Evolutionary conservation across 2,797 vertebrate species (phyloP).

Genomic region (Sitta carolinensis): DNA sequence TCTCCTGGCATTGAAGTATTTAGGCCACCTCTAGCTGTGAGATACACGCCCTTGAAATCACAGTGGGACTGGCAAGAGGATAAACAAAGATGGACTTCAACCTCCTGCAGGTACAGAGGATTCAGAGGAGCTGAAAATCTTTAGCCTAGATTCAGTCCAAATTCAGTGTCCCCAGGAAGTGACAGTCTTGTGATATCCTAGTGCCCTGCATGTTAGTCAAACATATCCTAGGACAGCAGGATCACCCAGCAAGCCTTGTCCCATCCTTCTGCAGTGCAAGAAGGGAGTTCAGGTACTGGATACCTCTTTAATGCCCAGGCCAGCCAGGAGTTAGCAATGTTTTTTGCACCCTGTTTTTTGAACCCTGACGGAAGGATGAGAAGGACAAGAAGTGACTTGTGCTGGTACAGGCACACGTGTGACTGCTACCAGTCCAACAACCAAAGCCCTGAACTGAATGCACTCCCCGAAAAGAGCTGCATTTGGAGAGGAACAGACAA

Average conservation of each 20-base stretch:
- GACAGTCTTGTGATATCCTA: background rate
- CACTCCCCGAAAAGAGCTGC: background rate
- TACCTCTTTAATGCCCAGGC: background rate
- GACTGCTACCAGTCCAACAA: background rate
- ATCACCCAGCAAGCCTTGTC: background rate
- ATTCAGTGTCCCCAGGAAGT: background rate
- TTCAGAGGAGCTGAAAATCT: background rate
- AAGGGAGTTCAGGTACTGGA: background rate
- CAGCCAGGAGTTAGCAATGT: background rate
- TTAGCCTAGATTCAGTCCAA: background rate
- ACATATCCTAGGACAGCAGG: background rate
- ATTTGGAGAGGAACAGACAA: background rate
- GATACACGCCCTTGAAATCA: conserved; percentile 24
- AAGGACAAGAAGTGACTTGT: background rate
- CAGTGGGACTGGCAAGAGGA: conserved; percentile 8
- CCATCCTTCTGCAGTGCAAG: background rate
- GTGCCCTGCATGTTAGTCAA: background rate
- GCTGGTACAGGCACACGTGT: background rate
- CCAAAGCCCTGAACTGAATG: background rate
- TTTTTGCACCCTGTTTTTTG: background rate
- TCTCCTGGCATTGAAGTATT: background rate
- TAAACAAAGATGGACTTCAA: background rate
- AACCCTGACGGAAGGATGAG: background rate
- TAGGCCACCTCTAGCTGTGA: conserved; percentile 17
- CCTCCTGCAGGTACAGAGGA: background rate